Evolutionary conservation across 2,888 invertebrate genomes (phyloP).

Genomic region (Thecocarcelia acutangulata): DNA sequence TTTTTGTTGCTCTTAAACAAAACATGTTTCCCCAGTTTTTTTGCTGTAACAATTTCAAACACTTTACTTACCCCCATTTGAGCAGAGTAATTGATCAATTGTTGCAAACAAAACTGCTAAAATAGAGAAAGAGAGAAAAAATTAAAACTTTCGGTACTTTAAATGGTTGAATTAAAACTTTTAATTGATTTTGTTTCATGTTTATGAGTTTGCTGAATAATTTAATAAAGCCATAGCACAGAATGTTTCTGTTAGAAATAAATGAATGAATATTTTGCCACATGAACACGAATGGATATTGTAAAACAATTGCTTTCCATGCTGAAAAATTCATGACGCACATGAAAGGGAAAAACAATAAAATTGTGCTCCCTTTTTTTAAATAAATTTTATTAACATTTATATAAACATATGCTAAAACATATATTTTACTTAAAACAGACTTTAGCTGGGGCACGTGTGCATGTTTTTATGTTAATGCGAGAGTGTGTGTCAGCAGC

Average conservation of each 20-base stretch:
- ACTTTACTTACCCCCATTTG: constrained; percentile 35
- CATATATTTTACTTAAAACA: not conserved
- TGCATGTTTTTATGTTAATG: not conserved
- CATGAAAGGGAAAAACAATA: not conserved
- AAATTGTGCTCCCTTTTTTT: no score
- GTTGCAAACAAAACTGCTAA: not conserved
- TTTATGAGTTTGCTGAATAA: constrained; percentile 37
- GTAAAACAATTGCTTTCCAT: not conserved
- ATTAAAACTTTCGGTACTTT: constrained; percentile 27
- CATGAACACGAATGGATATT: not conserved
- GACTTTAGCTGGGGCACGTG: no score
- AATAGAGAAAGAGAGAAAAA: constrained; percentile 4
- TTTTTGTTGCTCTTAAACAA: not conserved
- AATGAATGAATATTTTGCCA: not conserved
- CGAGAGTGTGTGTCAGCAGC: constrained; percentile 5
- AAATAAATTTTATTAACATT: not conserved
- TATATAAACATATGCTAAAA: not conserved
- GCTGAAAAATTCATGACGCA: not conserved
- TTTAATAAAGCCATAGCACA: constrained; percentile 22
- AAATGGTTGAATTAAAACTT: constrained; percentile 48
- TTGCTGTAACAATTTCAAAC: constrained; percentile 18
- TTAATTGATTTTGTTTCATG: constrained; percentile 60
- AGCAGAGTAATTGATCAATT: constrained; percentile 36
- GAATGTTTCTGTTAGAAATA: no score
- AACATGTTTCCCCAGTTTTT: not conserved